Percentiles rank a stretch among this genome's conserved stretches.
Conservation (phyloP, 2,797 vertebrate genomes). For the Peromyscus attwateri region DNA sequence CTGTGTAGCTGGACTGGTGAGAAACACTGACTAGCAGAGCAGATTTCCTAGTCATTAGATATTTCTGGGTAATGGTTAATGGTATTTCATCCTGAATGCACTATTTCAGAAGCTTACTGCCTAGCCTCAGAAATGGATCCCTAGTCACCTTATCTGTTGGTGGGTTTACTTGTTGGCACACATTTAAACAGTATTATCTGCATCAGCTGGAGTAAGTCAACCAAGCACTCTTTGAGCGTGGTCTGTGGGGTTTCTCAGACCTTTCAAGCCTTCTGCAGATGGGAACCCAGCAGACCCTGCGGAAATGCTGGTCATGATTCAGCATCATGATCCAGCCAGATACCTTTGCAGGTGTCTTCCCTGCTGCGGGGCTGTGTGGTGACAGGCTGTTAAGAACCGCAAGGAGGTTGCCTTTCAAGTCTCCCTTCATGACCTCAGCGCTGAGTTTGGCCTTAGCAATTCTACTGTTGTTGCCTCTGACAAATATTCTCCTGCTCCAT, state of each 20-base stretch:
- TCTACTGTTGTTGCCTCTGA: background rate
- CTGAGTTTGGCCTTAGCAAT: background rate
- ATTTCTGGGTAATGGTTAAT: background rate
- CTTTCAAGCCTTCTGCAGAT: background rate
- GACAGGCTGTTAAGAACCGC: background rate
- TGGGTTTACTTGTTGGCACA: background rate
- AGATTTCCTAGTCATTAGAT: background rate
- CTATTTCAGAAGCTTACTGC: background rate
- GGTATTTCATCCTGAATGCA: background rate
- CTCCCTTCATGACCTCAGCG: background rate
- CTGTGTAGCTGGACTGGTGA: background rate
- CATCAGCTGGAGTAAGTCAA: background rate
- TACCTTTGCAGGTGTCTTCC: background rate
- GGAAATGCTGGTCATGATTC: background rate
- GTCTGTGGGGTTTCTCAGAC: background rate
- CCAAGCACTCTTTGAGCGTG: background rate
- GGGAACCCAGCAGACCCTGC: background rate
- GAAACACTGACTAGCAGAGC: background rate
- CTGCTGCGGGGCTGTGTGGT: background rate
- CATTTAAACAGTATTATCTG: background rate
- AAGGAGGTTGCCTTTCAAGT: background rate
- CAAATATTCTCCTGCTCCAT: background rate
- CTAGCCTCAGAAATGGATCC: background rate
- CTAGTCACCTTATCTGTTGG: background rate
- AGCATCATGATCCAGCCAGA: background rate